phyloP scores from a whole-genome alignment of 2,113 vertebrate species.

The Ptilonorhynchus violaceus region DNA sequence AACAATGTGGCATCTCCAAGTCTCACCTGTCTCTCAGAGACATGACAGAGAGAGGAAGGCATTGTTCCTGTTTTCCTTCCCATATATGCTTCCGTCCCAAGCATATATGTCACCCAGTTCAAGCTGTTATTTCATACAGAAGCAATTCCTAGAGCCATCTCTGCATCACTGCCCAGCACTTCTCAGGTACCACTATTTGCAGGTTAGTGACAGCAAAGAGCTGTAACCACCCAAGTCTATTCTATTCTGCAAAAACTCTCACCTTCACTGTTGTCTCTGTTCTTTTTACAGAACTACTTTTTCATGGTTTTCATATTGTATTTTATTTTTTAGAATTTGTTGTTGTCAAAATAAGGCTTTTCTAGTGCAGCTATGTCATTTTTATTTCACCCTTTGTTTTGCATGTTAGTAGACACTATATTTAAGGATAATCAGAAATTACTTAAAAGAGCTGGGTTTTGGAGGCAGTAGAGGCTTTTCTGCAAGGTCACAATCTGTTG shows the following conservation, averaged over 20 bases:
- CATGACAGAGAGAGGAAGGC: neutral
- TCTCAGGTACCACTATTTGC: neutral
- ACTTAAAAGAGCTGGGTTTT: neutral
- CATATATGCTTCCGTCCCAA: too few relatives aligned
- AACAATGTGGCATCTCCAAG: neutral
- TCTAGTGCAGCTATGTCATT: fast-evolving
- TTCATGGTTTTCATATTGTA: neutral
- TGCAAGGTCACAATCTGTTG: neutral
- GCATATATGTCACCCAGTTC: neutral
- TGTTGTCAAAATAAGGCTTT: neutral
- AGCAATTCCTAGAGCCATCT: neutral
- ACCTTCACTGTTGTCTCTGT: neutral
- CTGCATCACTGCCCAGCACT: neutral
- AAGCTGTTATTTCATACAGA: neutral
- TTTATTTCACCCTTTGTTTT: neutral
- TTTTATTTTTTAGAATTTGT: neutral
- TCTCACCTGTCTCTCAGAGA: neutral
- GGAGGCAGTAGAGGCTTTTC: neutral
- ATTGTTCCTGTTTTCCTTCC: neutral
- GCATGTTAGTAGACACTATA: neutral
- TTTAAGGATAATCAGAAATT: neutral
- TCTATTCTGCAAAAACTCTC: neutral
- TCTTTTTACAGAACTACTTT: neutral
- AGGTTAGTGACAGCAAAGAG: neutral
- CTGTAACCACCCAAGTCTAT: neutral